Percentiles rank a stretch among this genome's conserved stretches.
These are phyloP conservation scores for Watsonalla cultraria DNA, from an alignment of 2,888 invertebrate species.

Conservation along the genomic window DNA sequence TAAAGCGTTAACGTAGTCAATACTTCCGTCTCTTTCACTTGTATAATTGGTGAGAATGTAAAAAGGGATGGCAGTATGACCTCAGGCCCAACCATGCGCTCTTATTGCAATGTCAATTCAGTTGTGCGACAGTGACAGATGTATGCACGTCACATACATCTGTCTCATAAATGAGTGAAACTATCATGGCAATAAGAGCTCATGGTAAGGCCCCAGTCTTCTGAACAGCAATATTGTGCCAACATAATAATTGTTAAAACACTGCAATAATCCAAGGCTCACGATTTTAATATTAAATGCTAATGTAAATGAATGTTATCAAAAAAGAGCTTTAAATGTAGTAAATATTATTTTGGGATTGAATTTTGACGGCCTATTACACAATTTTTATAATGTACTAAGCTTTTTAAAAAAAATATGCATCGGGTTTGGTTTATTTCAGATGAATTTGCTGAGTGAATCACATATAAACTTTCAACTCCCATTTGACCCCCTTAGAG, in stretches of 20 bases:
- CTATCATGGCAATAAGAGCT: too few species aligned
- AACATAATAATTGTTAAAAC: constrained; percentile 12
- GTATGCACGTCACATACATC: too few species aligned
- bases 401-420: too few species aligned
- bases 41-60: constrained; percentile 3
- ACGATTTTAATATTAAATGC: background rate
- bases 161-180: too few species aligned
- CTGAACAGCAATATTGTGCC: constrained; percentile 27
- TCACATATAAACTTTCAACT: too few species aligned
- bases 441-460: too few species aligned
- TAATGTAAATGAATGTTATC: constrained; percentile 20
- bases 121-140: too few species aligned
- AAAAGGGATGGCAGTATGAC: constrained; percentile 14
- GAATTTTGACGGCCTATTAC: background rate
- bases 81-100: too few species aligned
- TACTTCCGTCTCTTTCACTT: constrained; percentile 14
- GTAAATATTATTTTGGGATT: constrained; percentile 5
- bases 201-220: constrained; percentile 13
- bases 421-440: too few species aligned
- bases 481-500: too few species aligned
- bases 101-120: too few species aligned
- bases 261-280: background rate
- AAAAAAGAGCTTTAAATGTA: constrained; percentile 27
- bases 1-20: constrained; percentile 2
- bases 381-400: background rate